Percentiles rank a stretch among this genome's conserved stretches.
These are phyloP conservation scores for Ceratitis capitata DNA, from an alignment of 1,140 invertebrate species.

Conservation along the genomic window DNA sequence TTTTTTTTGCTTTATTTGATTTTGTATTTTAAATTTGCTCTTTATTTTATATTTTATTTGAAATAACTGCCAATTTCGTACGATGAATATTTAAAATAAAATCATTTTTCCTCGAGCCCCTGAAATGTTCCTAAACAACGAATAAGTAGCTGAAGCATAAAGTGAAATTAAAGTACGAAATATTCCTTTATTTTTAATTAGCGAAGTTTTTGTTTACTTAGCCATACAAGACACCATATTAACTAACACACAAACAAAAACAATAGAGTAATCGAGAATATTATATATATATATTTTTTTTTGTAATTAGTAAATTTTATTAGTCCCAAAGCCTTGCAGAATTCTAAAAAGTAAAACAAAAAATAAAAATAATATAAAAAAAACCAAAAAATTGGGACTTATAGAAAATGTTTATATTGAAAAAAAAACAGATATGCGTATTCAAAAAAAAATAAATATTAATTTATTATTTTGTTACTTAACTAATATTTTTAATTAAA, in stretches of 20 bases:
- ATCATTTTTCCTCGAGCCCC: background rate
- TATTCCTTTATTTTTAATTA: background rate
- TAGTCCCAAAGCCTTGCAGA: background rate
- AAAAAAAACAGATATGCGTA: no score
- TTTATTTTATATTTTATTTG: background rate
- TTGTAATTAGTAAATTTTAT: background rate
- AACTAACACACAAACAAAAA: background rate
- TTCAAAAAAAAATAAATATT: no score
- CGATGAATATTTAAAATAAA: no score
- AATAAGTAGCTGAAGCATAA: background rate
- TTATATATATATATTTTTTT: background rate
- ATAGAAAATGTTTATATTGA: no score
- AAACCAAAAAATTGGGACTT: background rate
- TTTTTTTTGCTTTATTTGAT: background rate
- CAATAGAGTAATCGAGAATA: no score
- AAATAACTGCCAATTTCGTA: no score
- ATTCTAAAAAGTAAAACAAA: background rate
- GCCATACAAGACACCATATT: background rate
- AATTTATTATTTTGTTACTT: no score
- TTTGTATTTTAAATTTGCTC: background rate
- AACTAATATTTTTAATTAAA: no score
- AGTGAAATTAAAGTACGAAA: background rate
- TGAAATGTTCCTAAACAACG: slow-evolving; percentile 25
- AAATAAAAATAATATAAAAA: background rate
- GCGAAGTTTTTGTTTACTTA: background rate